phyloP scores from a whole-genome alignment of 2,888 invertebrate genomes.

The Blera fallax region DNA sequence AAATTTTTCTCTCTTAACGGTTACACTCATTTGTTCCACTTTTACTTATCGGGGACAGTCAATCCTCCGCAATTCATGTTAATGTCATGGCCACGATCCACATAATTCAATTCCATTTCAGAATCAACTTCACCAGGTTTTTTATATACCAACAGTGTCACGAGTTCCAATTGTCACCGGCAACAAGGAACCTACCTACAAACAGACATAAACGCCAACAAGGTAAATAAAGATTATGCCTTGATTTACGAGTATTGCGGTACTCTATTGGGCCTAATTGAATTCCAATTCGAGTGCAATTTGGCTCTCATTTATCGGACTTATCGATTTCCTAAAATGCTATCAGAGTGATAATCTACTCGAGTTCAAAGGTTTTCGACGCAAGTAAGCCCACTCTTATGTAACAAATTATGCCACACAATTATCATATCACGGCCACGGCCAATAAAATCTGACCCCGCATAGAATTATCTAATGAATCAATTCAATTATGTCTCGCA shows the following conservation, averaged over 20 bases:
- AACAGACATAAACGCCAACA: background rate
- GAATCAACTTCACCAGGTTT: background rate
- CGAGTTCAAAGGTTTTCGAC: background rate
- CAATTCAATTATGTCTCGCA: constrained; percentile 1
- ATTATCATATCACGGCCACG: background rate
- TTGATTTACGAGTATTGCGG: background rate
- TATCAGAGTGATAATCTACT: background rate
- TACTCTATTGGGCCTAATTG: background rate
- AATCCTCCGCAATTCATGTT: background rate
- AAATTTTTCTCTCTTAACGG: background rate
- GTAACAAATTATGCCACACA: constrained; percentile 2
- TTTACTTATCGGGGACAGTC: constrained; percentile 27
- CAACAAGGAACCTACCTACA: background rate
- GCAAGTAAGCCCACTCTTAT: constrained; percentile 15
- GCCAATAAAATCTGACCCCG: background rate
- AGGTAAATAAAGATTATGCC: background rate
- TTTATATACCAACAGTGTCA: background rate
- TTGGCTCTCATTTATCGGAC: no score
- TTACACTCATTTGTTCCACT: constrained; percentile 45
- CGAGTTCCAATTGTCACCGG: background rate
- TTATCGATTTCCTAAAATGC: background rate
- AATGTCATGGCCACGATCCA: constrained; percentile 16
- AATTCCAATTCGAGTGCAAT: background rate
- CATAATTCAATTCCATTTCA: background rate
- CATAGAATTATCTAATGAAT: constrained; percentile 37